phyloP scores from a whole-genome alignment of 2,113 vertebrate genomes.

The Triplophysa dalaica region DNA sequence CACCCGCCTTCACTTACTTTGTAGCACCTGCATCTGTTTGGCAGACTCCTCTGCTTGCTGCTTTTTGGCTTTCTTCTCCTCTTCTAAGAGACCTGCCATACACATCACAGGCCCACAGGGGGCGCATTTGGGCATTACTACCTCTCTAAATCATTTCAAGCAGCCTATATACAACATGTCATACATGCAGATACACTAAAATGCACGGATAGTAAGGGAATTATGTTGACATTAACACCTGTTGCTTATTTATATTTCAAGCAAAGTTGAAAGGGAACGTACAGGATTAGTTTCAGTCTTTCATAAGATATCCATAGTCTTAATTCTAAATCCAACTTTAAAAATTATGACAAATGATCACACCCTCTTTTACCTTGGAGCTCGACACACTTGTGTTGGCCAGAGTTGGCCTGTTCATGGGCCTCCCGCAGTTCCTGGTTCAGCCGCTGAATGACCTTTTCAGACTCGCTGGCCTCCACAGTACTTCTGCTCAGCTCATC shows the following conservation, averaged over 20 bases:
- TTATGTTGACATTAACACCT: background rate
- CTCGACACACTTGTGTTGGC: slow-evolving; percentile 90
- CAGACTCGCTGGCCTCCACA: slow-evolving; percentile 83
- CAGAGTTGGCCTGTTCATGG: slow-evolving; percentile 85
- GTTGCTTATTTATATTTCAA: too few species aligned
- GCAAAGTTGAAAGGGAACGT: background rate
- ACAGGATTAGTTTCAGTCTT: background rate
- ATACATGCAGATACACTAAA: background rate
- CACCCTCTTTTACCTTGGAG: slow-evolving; percentile 82
- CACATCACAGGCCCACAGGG: background rate
- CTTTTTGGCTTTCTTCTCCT: slow-evolving; percentile 84
- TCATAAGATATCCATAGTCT: too few species aligned
- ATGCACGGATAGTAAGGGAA: background rate
- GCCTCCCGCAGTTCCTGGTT: slow-evolving; percentile 88
- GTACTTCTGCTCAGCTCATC: slow-evolving; percentile 87
- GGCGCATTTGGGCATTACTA: background rate
- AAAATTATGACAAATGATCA: too few species aligned
- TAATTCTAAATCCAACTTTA: background rate
- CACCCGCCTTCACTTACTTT: slow-evolving; percentile 74
- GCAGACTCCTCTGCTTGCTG: slow-evolving; percentile 86
- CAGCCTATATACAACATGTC: too few species aligned
- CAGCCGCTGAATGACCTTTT: slow-evolving; percentile 88
- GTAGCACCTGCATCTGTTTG: slow-evolving; percentile 89
- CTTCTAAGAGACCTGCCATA: slow-evolving; percentile 82
- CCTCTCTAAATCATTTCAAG: background rate